Evolutionary conservation across 2,797 vertebrate genomes (phyloP).

Genomic region (Carduelis carduelis): DNA sequence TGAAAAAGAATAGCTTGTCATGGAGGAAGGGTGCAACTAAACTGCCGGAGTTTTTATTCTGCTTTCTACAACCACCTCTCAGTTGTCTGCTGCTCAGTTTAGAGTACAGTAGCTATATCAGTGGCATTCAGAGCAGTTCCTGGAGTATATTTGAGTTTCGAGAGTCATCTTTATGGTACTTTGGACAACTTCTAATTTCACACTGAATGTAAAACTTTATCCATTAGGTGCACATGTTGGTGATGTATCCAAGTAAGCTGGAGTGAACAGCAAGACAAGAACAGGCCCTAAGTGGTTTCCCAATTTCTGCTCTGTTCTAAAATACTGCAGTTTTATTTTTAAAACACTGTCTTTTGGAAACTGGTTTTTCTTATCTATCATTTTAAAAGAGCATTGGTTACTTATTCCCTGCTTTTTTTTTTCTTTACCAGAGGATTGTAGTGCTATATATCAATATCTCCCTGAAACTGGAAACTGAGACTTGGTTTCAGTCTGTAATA

Average conservation of each 20-base stretch:
- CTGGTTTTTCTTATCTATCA: neutral
- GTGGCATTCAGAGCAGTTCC: neutral
- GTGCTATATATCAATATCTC: neutral
- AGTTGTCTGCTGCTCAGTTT: neutral
- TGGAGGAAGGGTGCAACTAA: neutral
- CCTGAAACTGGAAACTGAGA: neutral
- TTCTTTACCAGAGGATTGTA: neutral
- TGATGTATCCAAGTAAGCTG: neutral
- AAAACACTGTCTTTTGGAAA: neutral
- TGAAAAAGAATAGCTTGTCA: neutral
- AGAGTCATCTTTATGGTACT: neutral
- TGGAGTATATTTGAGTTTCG: neutral
- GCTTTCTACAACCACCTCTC: neutral
- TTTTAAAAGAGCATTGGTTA: neutral
- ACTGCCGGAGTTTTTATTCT: neutral
- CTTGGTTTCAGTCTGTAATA: neutral
- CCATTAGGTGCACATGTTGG: neutral
- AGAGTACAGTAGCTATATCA: neutral
- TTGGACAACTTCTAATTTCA: neutral
- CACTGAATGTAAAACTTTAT: neutral
- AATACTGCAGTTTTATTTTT: neutral
- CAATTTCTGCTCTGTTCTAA: neutral
- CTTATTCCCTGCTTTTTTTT: neutral
- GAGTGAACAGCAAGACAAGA: neutral
- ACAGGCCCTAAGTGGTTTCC: neutral